A percentile compares a stretch with the other conserved stretches of the same genome.
Conservation (phyloP, 1,140 invertebrate genomes). For the Calycopis cecrops region DNA sequence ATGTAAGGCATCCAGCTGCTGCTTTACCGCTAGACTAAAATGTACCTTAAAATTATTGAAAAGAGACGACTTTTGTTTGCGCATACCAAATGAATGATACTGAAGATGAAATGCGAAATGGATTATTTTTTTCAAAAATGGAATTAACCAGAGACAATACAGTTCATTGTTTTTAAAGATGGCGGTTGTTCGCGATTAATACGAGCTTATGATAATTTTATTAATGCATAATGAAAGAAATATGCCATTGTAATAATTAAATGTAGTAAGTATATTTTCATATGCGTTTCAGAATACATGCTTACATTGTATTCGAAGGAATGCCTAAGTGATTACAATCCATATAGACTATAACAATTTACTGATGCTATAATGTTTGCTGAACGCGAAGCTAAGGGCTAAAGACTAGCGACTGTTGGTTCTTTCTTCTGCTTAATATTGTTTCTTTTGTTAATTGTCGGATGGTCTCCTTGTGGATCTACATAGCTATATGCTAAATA, state of each 20-base stretch:
- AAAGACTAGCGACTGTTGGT: no score
- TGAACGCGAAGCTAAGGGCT: no score
- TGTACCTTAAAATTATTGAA: conserved; percentile 22
- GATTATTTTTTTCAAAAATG: conserved; percentile 73
- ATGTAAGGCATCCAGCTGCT: conserved; percentile 49
- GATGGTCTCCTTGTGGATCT: no score
- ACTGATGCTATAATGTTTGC: no score
- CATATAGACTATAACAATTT: no score
- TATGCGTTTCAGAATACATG: neutral
- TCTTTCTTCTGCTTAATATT: no score
- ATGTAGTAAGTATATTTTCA: neutral
- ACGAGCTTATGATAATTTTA: conserved; percentile 58
- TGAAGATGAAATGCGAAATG: conserved; percentile 68
- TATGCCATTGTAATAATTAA: neutral
- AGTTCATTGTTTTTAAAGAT: conserved; percentile 71
- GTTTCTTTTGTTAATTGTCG: no score
- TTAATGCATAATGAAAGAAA: conserved; percentile 14
- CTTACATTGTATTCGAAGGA: no score
- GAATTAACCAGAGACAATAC: conserved; percentile 73
- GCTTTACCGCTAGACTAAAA: conserved; percentile 21
- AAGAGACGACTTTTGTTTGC: conserved; percentile 33
- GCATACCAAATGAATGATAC: conserved; percentile 44
- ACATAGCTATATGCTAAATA: no score
- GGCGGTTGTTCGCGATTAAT: conserved; percentile 57
- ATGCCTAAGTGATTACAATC: no score